Evolutionary conservation across 1,140 invertebrate species (phyloP).

Genomic region (Lepidurus arcticus): DNA sequence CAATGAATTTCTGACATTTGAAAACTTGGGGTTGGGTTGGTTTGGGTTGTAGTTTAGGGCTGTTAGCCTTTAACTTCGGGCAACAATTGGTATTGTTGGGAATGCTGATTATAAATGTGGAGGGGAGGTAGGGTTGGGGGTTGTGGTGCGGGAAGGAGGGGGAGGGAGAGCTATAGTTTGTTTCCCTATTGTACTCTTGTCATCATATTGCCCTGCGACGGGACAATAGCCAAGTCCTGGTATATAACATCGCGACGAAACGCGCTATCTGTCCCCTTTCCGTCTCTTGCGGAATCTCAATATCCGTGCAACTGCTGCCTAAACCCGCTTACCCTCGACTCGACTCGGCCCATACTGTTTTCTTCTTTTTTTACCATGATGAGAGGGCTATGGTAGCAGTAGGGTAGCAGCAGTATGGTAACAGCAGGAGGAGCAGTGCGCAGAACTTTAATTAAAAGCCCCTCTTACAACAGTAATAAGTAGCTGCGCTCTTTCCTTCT

Average conservation of each 20-base stretch:
- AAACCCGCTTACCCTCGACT: too few relatives aligned
- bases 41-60: not conserved
- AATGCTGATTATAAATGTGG: not conserved
- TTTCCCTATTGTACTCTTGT: not conserved
- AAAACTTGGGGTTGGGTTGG: too few relatives aligned
- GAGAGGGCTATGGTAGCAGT: too few relatives aligned
- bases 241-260: not conserved
- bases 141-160: not conserved
- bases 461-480: too few relatives aligned
- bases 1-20: too few relatives aligned
- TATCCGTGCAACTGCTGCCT: not conserved
- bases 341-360: too few relatives aligned
- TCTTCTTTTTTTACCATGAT: too few relatives aligned
- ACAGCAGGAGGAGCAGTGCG: too few relatives aligned
- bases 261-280: not conserved
- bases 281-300: not conserved
- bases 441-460: too few relatives aligned
- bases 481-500: too few relatives aligned
- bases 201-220: slow-evolving; percentile 8
- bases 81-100: slow-evolving; percentile 16
- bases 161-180: not conserved
- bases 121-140: not conserved
- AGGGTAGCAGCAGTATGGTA: too few relatives aligned
- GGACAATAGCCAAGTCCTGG: not conserved
- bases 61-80: not conserved